These are phyloP conservation scores for Cyclopterus lumpus DNA, from an alignment of 2,797 vertebrate genomes.

Conservation along the genomic window DNA sequence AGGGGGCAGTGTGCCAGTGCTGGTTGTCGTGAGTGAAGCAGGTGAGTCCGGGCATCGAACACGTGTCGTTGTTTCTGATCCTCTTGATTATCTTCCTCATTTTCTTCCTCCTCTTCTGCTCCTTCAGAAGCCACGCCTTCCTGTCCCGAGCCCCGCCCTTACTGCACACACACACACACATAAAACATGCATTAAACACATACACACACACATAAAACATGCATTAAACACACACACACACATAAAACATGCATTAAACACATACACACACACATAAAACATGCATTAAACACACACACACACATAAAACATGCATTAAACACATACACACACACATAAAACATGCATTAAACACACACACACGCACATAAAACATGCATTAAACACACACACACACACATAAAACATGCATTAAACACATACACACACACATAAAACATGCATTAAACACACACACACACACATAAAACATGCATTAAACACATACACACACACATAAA, in stretches of 20 bases:
- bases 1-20: conserved; percentile 96
- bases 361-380: no score
- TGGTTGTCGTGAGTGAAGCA: conserved; percentile 99
- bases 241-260: conserved; percentile 1
- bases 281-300: conserved; percentile 22
- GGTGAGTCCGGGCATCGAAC: conserved; percentile 97
- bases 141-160: conserved; percentile 90
- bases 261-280: neutral
- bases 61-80: conserved; percentile 94
- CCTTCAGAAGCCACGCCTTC: conserved; percentile 90
- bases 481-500: neutral
- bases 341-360: no score
- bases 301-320: neutral
- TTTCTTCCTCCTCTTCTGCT: conserved; percentile 95
- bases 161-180: conserved; percentile 69
- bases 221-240: conserved; percentile 16
- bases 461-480: no score
- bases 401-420: neutral
- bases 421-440: conserved; percentile 5
- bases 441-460: neutral
- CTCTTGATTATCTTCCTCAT: conserved; percentile 94
- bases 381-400: no score
- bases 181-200: neutral
- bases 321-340: neutral
- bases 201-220: conserved; percentile 1